A percentile compares a stretch with the other conserved stretches of the same genome.
Evolutionary conservation across 1,140 invertebrate species (phyloP).

Genomic region (Heterodera carotae): DNA sequence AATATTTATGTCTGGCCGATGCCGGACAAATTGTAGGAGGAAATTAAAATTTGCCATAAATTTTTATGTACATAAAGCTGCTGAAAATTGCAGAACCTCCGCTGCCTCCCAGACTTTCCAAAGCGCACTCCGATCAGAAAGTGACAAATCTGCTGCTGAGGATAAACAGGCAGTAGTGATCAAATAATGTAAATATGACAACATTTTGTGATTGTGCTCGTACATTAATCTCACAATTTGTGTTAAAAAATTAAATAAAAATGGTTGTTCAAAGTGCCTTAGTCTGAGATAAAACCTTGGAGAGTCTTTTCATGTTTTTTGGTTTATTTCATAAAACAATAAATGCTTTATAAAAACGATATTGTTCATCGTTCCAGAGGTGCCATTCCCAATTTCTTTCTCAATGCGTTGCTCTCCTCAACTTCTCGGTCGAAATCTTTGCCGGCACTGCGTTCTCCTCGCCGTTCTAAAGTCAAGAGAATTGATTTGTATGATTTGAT

Average conservation of each 20-base stretch:
- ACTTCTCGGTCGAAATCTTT: slow-evolving; percentile 67
- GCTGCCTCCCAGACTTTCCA: slow-evolving; percentile 20
- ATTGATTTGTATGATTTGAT: not conserved
- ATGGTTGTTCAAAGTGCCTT: too few species aligned
- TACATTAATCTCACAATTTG: too few species aligned
- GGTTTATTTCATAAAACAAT: not conserved
- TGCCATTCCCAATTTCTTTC: slow-evolving; percentile 69
- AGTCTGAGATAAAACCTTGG: too few species aligned
- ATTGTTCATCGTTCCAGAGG: slow-evolving; percentile 65
- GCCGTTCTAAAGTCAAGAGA: slow-evolving; percentile 24
- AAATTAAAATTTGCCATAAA: too few species aligned
- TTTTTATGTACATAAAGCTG: too few species aligned
- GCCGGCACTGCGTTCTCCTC: slow-evolving; percentile 27
- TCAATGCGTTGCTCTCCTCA: slow-evolving; percentile 69
- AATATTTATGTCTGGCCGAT: too few species aligned
- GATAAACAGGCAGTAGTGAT: not conserved
- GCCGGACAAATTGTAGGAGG: too few species aligned
- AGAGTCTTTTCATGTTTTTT: too few species aligned
- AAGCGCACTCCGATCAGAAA: slow-evolving; percentile 14
- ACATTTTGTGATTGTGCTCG: too few species aligned
- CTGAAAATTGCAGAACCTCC: slow-evolving; percentile 10
- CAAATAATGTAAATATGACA: too few species aligned
- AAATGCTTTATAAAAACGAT: too few species aligned
- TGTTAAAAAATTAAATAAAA: too few species aligned
- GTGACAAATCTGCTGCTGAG: not conserved